These are phyloP conservation scores for Epizoanthus rinbou DNA, from an alignment of 92 coral and sea anemone species.

Conservation along the genomic window DNA sequence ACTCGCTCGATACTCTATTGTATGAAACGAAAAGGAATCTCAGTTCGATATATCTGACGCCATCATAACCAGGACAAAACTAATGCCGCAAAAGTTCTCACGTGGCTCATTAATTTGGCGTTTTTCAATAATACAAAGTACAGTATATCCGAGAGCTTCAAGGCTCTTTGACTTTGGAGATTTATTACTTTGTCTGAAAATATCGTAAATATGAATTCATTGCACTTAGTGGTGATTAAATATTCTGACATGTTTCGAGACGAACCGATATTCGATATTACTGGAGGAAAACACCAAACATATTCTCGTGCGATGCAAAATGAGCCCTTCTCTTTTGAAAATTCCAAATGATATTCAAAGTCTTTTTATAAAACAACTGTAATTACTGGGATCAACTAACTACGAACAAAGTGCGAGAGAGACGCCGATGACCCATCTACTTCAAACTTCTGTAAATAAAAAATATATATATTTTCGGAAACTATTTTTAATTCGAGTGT, in stretches of 20 bases:
- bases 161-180: conserved; percentile 4
- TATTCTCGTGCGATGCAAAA: not conserved
- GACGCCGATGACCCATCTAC: not conserved
- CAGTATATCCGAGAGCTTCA: not conserved
- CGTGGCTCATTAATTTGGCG: not conserved
- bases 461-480: not conserved
- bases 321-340: not conserved
- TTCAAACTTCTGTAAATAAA: conserved; percentile 1
- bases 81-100: conserved; percentile 5
- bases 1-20: conserved; percentile 1
- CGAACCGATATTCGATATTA: too few relatives aligned
- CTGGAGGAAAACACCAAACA: too few relatives aligned
- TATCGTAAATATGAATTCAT: not conserved
- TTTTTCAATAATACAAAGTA: not conserved
- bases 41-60: not conserved
- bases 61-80: conserved; percentile 21
- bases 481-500: not conserved
- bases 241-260: too few relatives aligned
- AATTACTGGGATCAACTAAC: not conserved
- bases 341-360: not conserved
- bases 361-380: not conserved
- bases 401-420: not conserved
- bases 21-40: not conserved
- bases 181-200: not conserved
- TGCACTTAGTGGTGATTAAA: not conserved